Evolutionary conservation across 2,888 invertebrate genomes (phyloP), one percentile per base, ranked within the genome.

Genomic region (Auanema sp.): DNA sequence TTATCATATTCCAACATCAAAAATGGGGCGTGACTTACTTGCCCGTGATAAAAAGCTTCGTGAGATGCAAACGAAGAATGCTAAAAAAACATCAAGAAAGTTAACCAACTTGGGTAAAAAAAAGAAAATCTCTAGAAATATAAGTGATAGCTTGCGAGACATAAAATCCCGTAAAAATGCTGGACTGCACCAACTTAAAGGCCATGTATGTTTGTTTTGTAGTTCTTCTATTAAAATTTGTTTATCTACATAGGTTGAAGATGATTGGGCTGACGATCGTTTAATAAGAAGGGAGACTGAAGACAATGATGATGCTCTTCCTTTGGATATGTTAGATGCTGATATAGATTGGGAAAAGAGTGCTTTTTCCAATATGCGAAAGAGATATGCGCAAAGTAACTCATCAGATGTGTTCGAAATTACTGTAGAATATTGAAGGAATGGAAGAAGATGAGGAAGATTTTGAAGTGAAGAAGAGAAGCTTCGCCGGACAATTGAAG

Each of bases 321-420:
- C 79, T 0, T 47, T 79, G 54, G 79, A 79, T 53, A 79, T 79
- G 79, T 55, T 79, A 56, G 75, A 79, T 60, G 77, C 71, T 0
- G 78, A 78, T 61, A 75, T 75, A 24, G 76, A 79, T 63, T 76
- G 78, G 77, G 70, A 76, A 53, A 71, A 71, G 25, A 72, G 69
- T 33, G 71, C 73, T 5, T 72, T 73, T 42, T 73, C 74, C 8
- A 58, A 51, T 4, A 57, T 65, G 12, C 71, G 72, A 49, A 51
- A 69, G 43, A 44, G 72, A 25, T 56, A 65, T 18, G 73, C 70
- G 12, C 51, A 55, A 40, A 64, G 55, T 47, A 24, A 47, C 44
- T 14, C 14, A 16, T 6, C 16, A 33, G 16, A n/a, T 55, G 41
- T 16, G 41, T 40, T n/a, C 16, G 3, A 47, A 6, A 3, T 21